Percentiles rank a stretch among this genome's conserved stretches.
These are phyloP conservation scores for Rhagoletis zephyria DNA, from an alignment of 1,140 invertebrate genomes.

Conservation along the genomic window DNA sequence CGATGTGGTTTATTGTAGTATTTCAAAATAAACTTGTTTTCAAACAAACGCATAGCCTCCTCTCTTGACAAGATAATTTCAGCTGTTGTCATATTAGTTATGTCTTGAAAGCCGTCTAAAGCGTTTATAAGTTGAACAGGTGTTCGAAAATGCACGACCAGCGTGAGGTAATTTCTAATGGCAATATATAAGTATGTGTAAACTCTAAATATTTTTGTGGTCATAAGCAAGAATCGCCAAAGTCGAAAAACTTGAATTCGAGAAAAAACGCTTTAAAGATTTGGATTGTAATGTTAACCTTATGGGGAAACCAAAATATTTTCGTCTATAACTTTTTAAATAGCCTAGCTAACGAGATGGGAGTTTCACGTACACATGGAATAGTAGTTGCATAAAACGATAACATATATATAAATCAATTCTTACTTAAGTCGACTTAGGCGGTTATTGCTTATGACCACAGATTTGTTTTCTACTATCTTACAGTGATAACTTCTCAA, in stretches of 20 bases:
- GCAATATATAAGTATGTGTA: neutral
- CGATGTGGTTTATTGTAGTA: neutral
- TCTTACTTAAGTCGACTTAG: no score
- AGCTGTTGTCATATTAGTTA: neutral
- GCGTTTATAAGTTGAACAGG: neutral
- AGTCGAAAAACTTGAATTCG: no score
- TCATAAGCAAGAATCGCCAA: no score
- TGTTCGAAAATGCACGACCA: neutral
- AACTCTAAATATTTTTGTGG: neutral
- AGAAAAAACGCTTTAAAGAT: no score
- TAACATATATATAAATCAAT: no score
- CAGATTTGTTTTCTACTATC: neutral
- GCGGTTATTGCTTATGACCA: no score
- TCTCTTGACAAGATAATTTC: conserved; percentile 21
- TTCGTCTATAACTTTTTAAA: no score
- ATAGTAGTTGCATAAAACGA: no score
- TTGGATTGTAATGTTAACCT: no score
- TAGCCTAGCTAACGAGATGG: no score
- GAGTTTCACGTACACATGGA: no score
- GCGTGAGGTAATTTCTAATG: neutral
- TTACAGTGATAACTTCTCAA: conserved; percentile 6
- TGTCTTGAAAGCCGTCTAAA: neutral
- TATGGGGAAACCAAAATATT: no score
- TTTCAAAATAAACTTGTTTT: conserved; percentile 29
- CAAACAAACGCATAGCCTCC: conserved; percentile 20